Base-by-base conservation (phyloP, 2,113 vertebrate genomes). In the Micronycteris hirsuta region DNA sequence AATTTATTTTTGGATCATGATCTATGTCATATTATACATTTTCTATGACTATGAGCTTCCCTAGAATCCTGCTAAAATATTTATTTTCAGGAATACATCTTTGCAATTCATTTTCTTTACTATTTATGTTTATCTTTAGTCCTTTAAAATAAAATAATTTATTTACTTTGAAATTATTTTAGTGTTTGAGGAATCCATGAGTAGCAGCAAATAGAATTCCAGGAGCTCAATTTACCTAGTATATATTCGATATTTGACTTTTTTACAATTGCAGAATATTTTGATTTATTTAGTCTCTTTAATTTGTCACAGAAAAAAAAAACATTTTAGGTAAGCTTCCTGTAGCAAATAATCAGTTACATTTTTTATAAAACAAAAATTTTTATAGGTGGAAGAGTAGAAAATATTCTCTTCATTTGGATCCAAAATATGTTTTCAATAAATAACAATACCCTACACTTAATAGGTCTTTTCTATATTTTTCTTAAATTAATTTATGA, bases 1-100 rank as follows among this genome's bases (percentile, higher is more conserved):
- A 94, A 91, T 71, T 81, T 83, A 90, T 68, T 95, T 97, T 89
- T 89, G 31, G 94, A 92, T 93, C 70, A 85, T 92, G 78, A 95
- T 73, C 87, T 95, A 38, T 8, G 28, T 49, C 61, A 33, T 7
- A 31, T 24, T 93, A 86, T 97, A 81, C 56, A 89, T 77, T 91
- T 93, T 91, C 68, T 90, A 71, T 90, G 85, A 68, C 4, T 76
- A 4, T 33, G 41, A 89, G 0, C n/a, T 84, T 47, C 12, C 11
- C 74, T 45, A 95, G 96, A 73, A 81, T 49, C 24, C 70, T 94
- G 81, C 54, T 54, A 93, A 95, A 88, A 54, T 17, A 67, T 54
- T 13, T 67, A 22, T 92, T 65, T 88, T 80, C 26, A 76, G 7
- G 31, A 84, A 91, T 74, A 49, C 28, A 49, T n/a, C 5, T 63